A percentile compares a stretch with the other conserved stretches of the same genome.
Conservation (phyloP, 2,113 vertebrate genomes). For the Hypocryptadius cinnamomeus region DNA sequence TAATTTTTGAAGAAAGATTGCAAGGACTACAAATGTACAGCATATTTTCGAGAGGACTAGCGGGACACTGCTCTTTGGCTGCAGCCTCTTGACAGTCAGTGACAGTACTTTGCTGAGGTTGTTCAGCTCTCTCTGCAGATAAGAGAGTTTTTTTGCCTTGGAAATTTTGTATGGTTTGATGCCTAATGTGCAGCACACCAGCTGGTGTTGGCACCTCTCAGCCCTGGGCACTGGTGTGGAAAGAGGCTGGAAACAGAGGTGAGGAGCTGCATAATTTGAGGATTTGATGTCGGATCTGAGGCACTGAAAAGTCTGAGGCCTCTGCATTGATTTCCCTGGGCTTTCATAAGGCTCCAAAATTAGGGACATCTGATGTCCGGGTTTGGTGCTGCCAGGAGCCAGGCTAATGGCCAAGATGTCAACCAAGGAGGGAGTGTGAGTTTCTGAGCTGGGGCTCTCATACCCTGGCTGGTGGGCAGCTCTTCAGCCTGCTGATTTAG, state of each 20-base stretch:
- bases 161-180: background rate
- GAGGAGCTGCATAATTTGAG: background rate
- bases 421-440: background rate
- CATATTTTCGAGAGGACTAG: fast-evolving
- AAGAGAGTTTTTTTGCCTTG: background rate
- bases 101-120: background rate
- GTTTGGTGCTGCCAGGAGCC: background rate
- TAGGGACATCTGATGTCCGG: fast-evolving
- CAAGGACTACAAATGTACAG: background rate
- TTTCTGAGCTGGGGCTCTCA: background rate
- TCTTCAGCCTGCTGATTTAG: background rate
- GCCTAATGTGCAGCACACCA: background rate
- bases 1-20: background rate
- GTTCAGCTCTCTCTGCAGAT: background rate
- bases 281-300: background rate
- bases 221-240: background rate
- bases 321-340: background rate
- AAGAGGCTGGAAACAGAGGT: background rate
- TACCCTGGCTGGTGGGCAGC: background rate
- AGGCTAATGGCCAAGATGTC: background rate
- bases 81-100: background rate
- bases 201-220: background rate
- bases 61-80: background rate
- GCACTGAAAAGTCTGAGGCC: background rate
- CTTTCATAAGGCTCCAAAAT: background rate